A percentile compares a stretch with the other conserved stretches of the same genome.
Evolutionary conservation across 2,797 vertebrate genomes (phyloP).

Genomic region (Podargus strigoides): DNA sequence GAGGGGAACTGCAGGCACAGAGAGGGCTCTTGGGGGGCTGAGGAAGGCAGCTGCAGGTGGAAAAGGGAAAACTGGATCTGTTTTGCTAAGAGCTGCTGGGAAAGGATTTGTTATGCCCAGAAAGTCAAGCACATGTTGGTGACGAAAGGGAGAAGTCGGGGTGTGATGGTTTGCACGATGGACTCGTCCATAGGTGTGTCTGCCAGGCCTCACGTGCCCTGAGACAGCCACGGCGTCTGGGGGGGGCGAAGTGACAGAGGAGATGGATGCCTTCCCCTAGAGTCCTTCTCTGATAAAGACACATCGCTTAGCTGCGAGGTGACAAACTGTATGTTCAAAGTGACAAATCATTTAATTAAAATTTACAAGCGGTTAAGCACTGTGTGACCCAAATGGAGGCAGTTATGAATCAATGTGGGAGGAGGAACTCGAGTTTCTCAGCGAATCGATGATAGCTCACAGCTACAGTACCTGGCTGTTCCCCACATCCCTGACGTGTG

Average conservation of each 20-base stretch:
- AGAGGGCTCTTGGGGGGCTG: background rate
- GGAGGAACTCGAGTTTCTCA: background rate
- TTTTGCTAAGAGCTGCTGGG: background rate
- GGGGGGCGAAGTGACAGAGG: slow-evolving; percentile 50
- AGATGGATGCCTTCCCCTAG: slow-evolving; percentile 56
- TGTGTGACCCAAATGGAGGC: slow-evolving; percentile 65
- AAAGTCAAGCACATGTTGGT: slow-evolving; percentile 31
- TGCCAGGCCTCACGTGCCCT: no score
- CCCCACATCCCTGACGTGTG: background rate
- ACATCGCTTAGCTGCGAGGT: slow-evolving; percentile 48
- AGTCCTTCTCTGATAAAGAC: slow-evolving; percentile 68
- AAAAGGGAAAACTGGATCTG: no score
- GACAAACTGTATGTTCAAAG: slow-evolving; percentile 70
- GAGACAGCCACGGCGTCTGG: no score
- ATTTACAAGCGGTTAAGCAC: slow-evolving; percentile 70
- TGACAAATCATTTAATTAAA: slow-evolving; percentile 77
- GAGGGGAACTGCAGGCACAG: background rate
- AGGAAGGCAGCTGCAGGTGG: background rate
- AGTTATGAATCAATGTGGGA: slow-evolving; percentile 67
- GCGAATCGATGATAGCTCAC: slow-evolving; percentile 54
- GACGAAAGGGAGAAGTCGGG: slow-evolving; percentile 13
- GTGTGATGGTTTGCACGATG: slow-evolving; percentile 6
- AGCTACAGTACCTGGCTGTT: background rate
- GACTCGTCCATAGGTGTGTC: no score
- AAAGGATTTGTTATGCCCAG: background rate